These are phyloP conservation scores for Turnix velox DNA, from an alignment of 2,113 vertebrate species.

Conservation along the genomic window DNA sequence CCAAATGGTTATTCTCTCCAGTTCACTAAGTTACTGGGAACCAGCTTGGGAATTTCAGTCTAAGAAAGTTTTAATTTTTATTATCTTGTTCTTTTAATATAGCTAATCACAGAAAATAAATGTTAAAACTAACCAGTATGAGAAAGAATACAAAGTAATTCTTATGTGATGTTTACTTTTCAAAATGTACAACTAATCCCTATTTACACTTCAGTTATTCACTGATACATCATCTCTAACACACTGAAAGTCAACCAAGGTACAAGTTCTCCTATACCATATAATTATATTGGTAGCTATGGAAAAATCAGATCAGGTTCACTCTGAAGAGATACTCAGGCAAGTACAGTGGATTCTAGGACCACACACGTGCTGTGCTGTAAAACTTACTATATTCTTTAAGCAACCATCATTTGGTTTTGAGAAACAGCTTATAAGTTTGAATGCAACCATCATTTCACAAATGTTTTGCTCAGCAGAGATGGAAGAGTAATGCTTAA, in stretches of 20 bases:
- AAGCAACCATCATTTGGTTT: background rate
- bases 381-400: background rate
- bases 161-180: background rate
- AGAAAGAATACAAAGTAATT: background rate
- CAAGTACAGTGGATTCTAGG: background rate
- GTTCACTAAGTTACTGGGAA: background rate
- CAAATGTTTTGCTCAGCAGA: background rate
- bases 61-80: constrained; percentile 35
- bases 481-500: background rate
- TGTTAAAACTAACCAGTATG: background rate
- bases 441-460: background rate
- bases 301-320: background rate
- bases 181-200: background rate
- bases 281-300: background rate
- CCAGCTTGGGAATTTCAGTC: background rate
- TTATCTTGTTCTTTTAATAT: background rate
- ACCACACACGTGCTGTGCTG: accelerated
- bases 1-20: background rate
- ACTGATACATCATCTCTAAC: background rate
- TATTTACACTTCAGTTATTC: background rate
- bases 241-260: background rate
- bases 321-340: background rate
- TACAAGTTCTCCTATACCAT: background rate
- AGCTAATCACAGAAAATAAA: constrained; percentile 14
- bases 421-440: background rate